Evolutionary conservation across 2,113 vertebrate species (phyloP), one percentile per base, ranked within the genome.

Genomic region (Rhinogobius similis): DNA sequence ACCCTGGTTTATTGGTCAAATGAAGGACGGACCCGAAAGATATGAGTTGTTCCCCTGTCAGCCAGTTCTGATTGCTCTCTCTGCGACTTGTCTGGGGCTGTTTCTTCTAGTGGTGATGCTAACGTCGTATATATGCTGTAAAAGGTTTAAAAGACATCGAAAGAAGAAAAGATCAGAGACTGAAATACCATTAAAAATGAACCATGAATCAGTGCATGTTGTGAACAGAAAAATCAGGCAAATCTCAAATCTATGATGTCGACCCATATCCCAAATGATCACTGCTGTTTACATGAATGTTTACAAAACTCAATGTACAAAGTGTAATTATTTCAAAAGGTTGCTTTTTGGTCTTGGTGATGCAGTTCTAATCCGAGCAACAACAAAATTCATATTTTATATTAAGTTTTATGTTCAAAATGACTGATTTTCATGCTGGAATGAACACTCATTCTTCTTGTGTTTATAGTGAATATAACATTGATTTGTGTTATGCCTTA

Each of bases 161-260:
- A 93, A 90, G 86, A 93, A 90, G 86, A 93, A 93, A 90, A 93
- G 85, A 75, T 82, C 93, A 70, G 96, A 97, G 79, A 93, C 95
- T 74, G 95, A 98, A 86, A 95, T 96, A 70, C 96, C 97, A 48
- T 92, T 99, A 75, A 98, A 96, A 91, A 94, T 92, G 79, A 95
- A 94, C 87, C 92, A 94, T 78, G 94, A 93, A 72, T 92, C 79
- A 0, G 65, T 93, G 62, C 93, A 93, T 68, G 85, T 91, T 81
- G 87, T 93, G 79, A 95, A 97, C 81, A 95, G 93, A 73, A 98
- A 96, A 81, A 91, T 95, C 16, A 63, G 96, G 90, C 94, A 95
- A 79, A 95, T 97, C 91, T 98, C 95, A 58, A 97, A 98, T 64
- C 96, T 98, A 86, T 98, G 90, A 98, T 39, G 2, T 71, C 84